These are phyloP conservation scores for Machaerirhynchus nigripectus DNA, from an alignment of 2,113 vertebrate genomes.

Conservation along the genomic window DNA sequence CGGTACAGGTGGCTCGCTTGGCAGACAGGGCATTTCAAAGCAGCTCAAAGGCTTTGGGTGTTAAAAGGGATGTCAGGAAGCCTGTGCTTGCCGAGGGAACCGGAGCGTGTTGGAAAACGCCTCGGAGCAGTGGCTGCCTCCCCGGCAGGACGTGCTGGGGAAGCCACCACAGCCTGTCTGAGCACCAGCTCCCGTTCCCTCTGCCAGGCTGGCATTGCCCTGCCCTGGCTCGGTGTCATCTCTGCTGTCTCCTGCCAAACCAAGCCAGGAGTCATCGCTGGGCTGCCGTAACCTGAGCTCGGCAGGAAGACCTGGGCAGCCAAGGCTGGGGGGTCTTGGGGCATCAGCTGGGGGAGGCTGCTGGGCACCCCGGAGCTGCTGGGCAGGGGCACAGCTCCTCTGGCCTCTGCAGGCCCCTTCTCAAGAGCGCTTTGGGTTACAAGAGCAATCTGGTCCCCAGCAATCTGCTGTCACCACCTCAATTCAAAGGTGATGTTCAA, in stretches of 20 bases:
- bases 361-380: not conserved
- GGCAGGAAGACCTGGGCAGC: not conserved
- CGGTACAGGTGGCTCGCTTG: accelerated
- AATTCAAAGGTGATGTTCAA: not conserved
- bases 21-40: not conserved
- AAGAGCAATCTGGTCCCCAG: not conserved
- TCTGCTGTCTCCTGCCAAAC: not conserved
- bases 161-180: not conserved
- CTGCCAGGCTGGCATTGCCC: not conserved
- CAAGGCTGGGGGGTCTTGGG: not conserved
- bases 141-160: not conserved
- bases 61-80: not conserved
- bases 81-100: not conserved
- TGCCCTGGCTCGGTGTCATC: not conserved
- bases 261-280: accelerated
- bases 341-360: not conserved
- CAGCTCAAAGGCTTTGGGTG: not conserved
- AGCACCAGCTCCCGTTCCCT: not conserved
- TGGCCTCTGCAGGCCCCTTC: not conserved
- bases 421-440: accelerated
- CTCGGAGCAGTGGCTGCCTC: accelerated
- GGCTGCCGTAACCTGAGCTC: not conserved
- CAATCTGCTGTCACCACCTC: not conserved
- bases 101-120: not conserved
- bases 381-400: not conserved